Conservation (phyloP, 1,140 invertebrate species). For the Micrasema longulum region DNA sequence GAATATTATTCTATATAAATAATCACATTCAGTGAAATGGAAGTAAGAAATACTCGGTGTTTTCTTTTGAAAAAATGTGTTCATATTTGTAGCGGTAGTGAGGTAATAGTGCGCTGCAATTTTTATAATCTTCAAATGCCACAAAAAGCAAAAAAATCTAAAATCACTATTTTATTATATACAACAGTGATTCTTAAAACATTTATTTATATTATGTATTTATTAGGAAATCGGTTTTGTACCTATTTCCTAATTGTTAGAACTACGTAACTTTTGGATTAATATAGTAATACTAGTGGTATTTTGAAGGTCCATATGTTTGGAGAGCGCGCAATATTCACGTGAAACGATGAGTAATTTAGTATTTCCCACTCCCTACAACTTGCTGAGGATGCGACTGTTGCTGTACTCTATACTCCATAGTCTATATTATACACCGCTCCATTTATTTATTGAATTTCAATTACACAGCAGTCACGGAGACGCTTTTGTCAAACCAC, state of each 20-base stretch:
- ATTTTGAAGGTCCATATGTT: conserved; percentile 13
- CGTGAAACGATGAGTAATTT: neutral
- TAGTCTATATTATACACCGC: neutral
- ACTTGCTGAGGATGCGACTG: neutral
- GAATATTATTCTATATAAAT: neutral
- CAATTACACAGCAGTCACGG: neutral
- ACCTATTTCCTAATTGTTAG: conserved; percentile 14
- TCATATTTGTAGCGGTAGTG: too few relatives aligned
- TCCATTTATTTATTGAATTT: conserved; percentile 9
- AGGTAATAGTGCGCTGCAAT: too few relatives aligned
- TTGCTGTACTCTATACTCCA: too few relatives aligned
- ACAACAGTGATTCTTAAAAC: too few relatives aligned
- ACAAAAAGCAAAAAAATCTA: too few relatives aligned
- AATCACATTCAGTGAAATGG: conserved; percentile 6
- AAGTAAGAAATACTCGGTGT: neutral
- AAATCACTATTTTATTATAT: too few relatives aligned
- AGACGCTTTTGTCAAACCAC: neutral
- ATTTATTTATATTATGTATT: neutral
- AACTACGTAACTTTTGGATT: conserved; percentile 21
- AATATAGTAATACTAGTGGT: conserved; percentile 27
- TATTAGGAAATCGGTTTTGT: neutral
- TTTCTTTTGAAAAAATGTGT: too few relatives aligned
- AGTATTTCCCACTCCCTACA: conserved; percentile 14
- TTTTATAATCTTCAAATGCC: too few relatives aligned
- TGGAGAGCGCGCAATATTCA: too few relatives aligned